phyloP scores from a whole-genome alignment of 2,888 invertebrate genomes.

The Spisula solida region DNA sequence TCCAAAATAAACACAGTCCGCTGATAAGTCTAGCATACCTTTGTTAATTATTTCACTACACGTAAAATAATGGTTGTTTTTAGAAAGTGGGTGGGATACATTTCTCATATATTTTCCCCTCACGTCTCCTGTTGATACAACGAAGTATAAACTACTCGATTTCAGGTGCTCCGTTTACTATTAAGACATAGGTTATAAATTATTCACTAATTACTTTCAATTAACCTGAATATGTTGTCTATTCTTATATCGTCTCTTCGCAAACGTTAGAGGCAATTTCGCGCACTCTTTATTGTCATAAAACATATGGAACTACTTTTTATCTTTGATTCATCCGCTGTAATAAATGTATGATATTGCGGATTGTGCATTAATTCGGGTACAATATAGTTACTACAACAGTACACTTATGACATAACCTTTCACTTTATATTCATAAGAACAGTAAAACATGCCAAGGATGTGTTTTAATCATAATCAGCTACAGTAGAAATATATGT shows the following conservation, averaged over 20 bases:
- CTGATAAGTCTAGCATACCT: neutral
- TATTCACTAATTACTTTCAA: constrained; percentile 10
- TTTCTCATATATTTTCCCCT: neutral
- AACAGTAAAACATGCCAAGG: neutral
- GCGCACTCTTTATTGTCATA: neutral
- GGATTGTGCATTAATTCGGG: neutral
- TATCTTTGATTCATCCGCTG: constrained; percentile 7
- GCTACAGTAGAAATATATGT: neutral
- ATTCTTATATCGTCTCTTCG: neutral
- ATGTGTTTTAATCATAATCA: neutral
- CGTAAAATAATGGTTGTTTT: neutral
- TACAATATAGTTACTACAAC: neutral
- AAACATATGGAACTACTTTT: constrained; percentile 28
- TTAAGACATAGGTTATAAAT: neutral
- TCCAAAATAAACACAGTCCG: constrained; percentile 14
- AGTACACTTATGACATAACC: neutral
- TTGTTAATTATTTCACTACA: neutral
- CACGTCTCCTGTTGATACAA: neutral
- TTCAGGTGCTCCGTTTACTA: neutral
- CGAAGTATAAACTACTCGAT: neutral
- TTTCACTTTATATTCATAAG: neutral
- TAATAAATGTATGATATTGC: constrained; percentile 13
- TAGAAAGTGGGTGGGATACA: constrained; percentile 22
- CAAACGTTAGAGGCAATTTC: neutral
- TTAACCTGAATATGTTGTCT: neutral